phyloP scores from a whole-genome alignment of 2,113 vertebrate species.

The Falco punctatus region DNA sequence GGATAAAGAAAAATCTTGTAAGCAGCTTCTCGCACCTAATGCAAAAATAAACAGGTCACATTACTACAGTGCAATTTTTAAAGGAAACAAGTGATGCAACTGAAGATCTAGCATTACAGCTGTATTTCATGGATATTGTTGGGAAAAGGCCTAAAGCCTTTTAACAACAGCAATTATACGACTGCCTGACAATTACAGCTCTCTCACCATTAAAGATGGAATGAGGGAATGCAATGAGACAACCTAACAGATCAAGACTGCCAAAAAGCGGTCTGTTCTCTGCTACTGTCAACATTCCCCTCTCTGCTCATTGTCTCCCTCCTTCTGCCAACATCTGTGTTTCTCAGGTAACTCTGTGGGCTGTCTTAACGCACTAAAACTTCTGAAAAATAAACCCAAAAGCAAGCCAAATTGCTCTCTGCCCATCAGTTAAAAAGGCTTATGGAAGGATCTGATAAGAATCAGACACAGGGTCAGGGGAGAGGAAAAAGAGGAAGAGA shows the following conservation, averaged over 20 bases:
- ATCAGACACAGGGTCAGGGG: not conserved
- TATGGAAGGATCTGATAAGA: not conserved
- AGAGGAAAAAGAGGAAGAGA: not conserved
- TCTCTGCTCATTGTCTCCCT: not conserved
- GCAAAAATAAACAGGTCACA: not conserved
- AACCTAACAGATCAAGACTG: not conserved
- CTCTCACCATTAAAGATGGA: not conserved
- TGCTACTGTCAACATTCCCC: not conserved
- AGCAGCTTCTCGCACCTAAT: constrained; percentile 92
- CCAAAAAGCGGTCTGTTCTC: not conserved
- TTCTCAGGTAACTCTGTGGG: not conserved
- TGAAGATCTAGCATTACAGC: not conserved
- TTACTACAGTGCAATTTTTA: not conserved
- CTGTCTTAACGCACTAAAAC: not conserved
- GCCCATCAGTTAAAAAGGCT: not conserved
- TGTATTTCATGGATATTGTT: not conserved
- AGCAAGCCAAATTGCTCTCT: constrained; percentile 3
- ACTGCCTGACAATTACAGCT: not conserved
- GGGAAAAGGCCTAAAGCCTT: not conserved
- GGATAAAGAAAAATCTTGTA: constrained; percentile 95
- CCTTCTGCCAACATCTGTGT: not conserved
- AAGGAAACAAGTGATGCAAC: not conserved
- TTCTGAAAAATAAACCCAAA: not conserved
- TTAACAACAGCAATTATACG: not conserved
- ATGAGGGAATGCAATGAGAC: not conserved